These are phyloP conservation scores for Percopsis omiscomaycus DNA, from an alignment of 2,797 vertebrate species.

Conservation along the genomic window DNA sequence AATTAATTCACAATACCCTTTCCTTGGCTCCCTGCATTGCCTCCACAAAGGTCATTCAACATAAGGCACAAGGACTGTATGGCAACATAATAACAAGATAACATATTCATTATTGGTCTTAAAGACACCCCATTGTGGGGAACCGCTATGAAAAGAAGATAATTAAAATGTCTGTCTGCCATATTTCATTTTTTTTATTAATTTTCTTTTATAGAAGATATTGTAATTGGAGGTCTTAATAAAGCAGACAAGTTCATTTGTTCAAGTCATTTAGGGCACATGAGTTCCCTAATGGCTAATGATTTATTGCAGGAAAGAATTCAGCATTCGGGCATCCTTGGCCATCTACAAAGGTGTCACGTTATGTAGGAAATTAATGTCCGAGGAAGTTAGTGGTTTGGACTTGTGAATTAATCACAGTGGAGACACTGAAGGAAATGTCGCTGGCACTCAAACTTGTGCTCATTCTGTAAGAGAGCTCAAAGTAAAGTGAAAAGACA, in stretches of 20 bases:
- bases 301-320: constrained; percentile 81
- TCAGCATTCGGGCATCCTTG: constrained; percentile 65
- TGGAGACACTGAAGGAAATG: constrained; percentile 62
- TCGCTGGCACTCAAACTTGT: constrained; percentile 49
- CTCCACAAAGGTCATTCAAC: too few relatives aligned
- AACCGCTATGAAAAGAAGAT: too few relatives aligned
- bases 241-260: constrained; percentile 83
- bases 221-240: constrained; percentile 80
- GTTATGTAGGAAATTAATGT: constrained; percentile 81
- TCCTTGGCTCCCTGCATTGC: too few relatives aligned
- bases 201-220: constrained; percentile 53
- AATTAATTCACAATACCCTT: too few relatives aligned
- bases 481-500: constrained; percentile 51
- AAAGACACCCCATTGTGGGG: too few relatives aligned
- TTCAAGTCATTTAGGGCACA: constrained; percentile 79
- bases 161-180: not conserved
- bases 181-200: constrained; percentile 21
- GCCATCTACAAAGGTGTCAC: constrained; percentile 69
- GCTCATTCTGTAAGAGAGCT: constrained; percentile 60
- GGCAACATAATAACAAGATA: too few relatives aligned
- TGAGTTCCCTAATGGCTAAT: constrained; percentile 76
- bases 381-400: constrained; percentile 79
- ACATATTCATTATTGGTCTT: too few relatives aligned
- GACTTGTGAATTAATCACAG: constrained; percentile 79
- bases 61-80: too few relatives aligned